These are phyloP conservation scores for Gandaritis pyraliata DNA, from an alignment of 2,888 invertebrate species.

Conservation along the genomic window DNA sequence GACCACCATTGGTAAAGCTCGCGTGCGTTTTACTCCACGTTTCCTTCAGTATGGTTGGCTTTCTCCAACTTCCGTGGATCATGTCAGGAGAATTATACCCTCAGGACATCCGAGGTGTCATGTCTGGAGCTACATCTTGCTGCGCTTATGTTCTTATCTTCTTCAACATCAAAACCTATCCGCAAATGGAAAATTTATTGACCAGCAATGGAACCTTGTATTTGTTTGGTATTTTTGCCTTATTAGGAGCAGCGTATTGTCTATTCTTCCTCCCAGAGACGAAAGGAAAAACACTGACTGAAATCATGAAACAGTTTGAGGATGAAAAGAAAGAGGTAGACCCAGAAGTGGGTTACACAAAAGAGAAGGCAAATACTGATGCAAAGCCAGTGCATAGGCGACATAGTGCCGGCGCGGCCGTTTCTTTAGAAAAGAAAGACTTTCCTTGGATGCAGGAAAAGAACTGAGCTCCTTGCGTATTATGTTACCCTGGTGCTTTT, in stretches of 20 bases:
- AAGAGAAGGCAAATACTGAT: constrained; percentile 56
- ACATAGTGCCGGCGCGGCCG: constrained; percentile 72
- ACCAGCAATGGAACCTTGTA: constrained; percentile 87
- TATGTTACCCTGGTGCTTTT: constrained; percentile 51
- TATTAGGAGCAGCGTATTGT: constrained; percentile 86
- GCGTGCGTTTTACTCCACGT: constrained; percentile 88
- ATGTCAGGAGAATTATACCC: constrained; percentile 90
- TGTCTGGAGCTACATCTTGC: constrained; percentile 88
- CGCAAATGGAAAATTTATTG: constrained; percentile 82
- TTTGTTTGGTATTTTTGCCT: constrained; percentile 85
- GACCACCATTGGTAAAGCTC: constrained; percentile 76
- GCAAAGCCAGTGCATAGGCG: constrained; percentile 68
- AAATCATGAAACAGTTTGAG: constrained; percentile 87
- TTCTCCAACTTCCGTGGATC: constrained; percentile 89
- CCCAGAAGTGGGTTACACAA: constrained; percentile 65
- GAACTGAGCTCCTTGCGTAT: constrained; percentile 38
- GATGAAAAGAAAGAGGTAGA: constrained; percentile 69
- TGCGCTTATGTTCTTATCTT: constrained; percentile 89
- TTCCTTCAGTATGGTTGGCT: constrained; percentile 89
- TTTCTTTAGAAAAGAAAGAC: constrained; percentile 70
- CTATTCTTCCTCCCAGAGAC: constrained; percentile 87
- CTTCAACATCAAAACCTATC: constrained; percentile 88
- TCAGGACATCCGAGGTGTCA: constrained; percentile 86
- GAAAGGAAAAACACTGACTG: constrained; percentile 86
- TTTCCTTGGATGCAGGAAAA: constrained; percentile 62